phyloP scores from a whole-genome alignment of 2,113 vertebrate genomes.

The Vimba vimba region DNA sequence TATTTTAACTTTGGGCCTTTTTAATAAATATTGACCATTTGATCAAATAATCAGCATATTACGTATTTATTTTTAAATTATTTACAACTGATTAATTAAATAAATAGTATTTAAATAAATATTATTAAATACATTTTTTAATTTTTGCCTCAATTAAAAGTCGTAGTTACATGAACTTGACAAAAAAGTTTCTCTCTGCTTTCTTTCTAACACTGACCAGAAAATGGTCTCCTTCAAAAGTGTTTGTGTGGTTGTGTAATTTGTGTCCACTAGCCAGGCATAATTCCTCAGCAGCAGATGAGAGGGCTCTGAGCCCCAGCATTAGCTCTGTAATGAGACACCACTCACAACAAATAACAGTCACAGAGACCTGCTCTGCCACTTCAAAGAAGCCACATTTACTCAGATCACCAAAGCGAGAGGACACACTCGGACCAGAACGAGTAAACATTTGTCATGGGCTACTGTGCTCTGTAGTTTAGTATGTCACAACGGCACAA shows the following conservation, averaged over 20 bases:
- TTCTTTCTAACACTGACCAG: not conserved
- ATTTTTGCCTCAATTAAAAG: not conserved
- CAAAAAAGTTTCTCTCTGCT: not conserved
- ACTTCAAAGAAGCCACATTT: slow-evolving; percentile 44
- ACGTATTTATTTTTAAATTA: not conserved
- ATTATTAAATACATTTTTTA: no score
- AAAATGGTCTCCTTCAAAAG: slow-evolving; percentile 27
- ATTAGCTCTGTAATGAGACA: slow-evolving; percentile 47
- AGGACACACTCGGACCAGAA: slow-evolving; percentile 12
- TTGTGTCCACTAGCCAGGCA: slow-evolving; percentile 11
- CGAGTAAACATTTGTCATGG: slow-evolving; percentile 38
- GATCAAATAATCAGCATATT: not conserved
- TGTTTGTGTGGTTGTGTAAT: slow-evolving; percentile 41
- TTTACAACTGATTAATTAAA: not conserved
- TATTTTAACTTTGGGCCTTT: not conserved
- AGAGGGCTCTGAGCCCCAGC: slow-evolving; percentile 33
- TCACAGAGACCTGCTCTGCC: slow-evolving; percentile 24
- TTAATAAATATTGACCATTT: not conserved
- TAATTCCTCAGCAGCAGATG: slow-evolving; percentile 35
- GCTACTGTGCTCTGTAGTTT: slow-evolving; percentile 30
- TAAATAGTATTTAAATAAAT: no score
- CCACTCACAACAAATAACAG: slow-evolving; percentile 43
- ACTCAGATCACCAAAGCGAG: not conserved
- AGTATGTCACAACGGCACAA: slow-evolving; percentile 5
- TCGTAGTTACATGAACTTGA: not conserved